Percentiles rank a stretch among this genome's conserved stretches.
These are phyloP conservation scores for Hormaphis cornu DNA, from an alignment of 1,140 invertebrate genomes.

Conservation along the genomic window DNA sequence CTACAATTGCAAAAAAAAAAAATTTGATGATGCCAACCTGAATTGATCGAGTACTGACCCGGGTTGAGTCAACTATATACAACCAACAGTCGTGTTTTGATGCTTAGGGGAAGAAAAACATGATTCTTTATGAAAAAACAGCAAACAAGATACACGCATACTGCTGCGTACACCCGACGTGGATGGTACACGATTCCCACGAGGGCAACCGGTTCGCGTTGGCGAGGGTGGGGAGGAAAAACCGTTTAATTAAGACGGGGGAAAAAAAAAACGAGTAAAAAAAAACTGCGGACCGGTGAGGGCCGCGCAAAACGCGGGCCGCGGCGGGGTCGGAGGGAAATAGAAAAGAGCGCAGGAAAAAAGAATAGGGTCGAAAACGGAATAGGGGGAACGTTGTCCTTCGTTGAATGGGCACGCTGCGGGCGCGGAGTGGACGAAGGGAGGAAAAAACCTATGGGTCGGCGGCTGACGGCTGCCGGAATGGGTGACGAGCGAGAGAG, in stretches of 20 bases:
- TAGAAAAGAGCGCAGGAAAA: neutral
- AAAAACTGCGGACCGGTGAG: neutral
- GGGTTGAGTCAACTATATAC: too few species aligned
- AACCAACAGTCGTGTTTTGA: too few species aligned
- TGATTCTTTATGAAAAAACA: too few species aligned
- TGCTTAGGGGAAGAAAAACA: too few species aligned
- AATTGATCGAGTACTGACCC: too few species aligned
- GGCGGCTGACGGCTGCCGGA: neutral
- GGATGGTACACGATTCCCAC: too few species aligned
- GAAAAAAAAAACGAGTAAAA: neutral
- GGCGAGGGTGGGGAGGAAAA: neutral
- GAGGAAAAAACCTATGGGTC: conserved; percentile 20
- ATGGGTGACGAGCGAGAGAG: neutral
- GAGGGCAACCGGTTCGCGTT: neutral
- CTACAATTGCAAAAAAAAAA: too few species aligned
- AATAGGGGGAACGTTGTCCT: conserved; percentile 25
- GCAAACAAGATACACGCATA: too few species aligned
- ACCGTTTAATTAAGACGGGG: neutral
- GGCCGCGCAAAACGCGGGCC: too few species aligned
- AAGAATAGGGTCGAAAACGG: conserved; percentile 13
- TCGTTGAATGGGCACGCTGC: conserved; percentile 12
- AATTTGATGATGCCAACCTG: too few species aligned
- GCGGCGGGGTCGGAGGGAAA: neutral
- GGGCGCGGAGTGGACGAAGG: neutral
- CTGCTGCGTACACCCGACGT: too few species aligned